Conservation (phyloP, 1,140 invertebrate genomes). For the Drosophila persimilis region DNA sequence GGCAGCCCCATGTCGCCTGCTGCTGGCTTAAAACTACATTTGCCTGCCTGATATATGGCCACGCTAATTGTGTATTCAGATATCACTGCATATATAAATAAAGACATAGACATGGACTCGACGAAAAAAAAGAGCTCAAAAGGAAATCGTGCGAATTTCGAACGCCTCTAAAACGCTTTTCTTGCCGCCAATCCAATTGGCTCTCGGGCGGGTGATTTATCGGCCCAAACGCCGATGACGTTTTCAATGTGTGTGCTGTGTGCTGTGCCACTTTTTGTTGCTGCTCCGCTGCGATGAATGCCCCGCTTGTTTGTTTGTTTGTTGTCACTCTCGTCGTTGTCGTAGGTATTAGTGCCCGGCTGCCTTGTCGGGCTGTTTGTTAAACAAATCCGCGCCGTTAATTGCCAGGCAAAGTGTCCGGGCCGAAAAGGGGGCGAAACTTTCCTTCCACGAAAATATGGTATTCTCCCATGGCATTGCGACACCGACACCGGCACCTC, state of each 20-base stretch:
- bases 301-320: constrained; percentile 34
- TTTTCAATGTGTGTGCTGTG: constrained; percentile 30
- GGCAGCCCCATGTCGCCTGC: constrained; percentile 27
- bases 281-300: constrained; percentile 7
- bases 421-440: constrained; percentile 22
- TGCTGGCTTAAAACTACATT: constrained; percentile 44
- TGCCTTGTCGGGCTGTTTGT: constrained; percentile 66
- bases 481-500: constrained; percentile 23
- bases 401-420: constrained; percentile 73
- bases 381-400: constrained; percentile 76
- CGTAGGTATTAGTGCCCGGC: constrained; percentile 19
- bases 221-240: constrained; percentile 69
- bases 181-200: constrained; percentile 54
- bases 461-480: constrained; percentile 54
- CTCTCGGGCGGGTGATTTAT: constrained; percentile 55
- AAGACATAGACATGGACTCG: constrained; percentile 8
- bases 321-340: constrained; percentile 24
- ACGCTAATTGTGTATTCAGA: constrained; percentile 67
- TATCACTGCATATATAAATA: constrained; percentile 37
- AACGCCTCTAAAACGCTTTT: constrained; percentile 67
- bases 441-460: constrained; percentile 27
- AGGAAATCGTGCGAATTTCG: constrained; percentile 73
- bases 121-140: constrained; percentile 19
- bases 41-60: constrained; percentile 60
- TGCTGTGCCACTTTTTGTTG: constrained; percentile 50